These are phyloP conservation scores for Chionis minor DNA, from an alignment of 2,113 vertebrate genomes.

Conservation along the genomic window DNA sequence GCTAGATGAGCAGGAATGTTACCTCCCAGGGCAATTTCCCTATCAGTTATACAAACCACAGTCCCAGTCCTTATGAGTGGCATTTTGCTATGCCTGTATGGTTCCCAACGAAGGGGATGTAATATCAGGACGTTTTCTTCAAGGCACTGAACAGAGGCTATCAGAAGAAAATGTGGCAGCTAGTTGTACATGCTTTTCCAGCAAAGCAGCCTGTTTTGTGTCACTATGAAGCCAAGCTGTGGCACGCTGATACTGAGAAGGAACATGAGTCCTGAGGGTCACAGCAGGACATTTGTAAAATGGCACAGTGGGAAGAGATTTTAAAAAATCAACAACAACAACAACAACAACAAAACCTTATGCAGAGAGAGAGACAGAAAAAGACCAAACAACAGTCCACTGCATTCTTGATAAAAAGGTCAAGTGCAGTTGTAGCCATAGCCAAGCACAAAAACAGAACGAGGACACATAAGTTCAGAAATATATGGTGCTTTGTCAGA, in stretches of 20 bases:
- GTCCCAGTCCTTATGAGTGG: background rate
- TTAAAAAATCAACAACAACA: background rate
- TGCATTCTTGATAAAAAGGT: background rate
- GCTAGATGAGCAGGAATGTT: background rate
- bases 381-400: background rate
- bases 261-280: fast-evolving
- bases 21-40: background rate
- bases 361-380: background rate
- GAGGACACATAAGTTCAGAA: background rate
- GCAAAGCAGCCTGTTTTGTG: background rate
- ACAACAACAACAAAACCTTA: background rate
- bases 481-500: background rate
- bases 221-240: background rate
- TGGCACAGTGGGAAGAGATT: background rate
- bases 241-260: background rate
- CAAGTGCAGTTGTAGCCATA: background rate
- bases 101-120: background rate
- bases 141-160: background rate
- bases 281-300: background rate
- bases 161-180: background rate
- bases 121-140: background rate
- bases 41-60: background rate
- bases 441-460: background rate
- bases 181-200: background rate
- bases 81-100: background rate